Conservation (phyloP, 2,797 vertebrate genomes). For the Sternotherus odoratus region DNA sequence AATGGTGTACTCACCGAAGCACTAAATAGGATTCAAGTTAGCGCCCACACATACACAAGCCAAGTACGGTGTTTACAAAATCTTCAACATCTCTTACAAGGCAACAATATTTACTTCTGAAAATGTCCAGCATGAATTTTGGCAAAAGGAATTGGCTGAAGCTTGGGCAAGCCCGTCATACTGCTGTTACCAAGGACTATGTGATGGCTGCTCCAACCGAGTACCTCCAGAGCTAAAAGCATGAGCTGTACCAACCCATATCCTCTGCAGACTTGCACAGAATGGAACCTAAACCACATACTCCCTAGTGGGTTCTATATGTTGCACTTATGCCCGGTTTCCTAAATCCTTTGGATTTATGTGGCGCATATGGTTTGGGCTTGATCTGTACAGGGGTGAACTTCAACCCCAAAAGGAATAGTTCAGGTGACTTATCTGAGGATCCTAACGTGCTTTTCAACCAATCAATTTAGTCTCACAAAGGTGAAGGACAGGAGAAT, state of each 20-base stretch:
- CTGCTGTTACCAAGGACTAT: fast-evolving
- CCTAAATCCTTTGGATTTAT: background rate
- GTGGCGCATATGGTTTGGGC: background rate
- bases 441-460: background rate
- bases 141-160: background rate
- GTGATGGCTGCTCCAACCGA: background rate
- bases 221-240: background rate
- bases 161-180: background rate
- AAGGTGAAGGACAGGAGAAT: background rate
- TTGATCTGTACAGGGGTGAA: background rate
- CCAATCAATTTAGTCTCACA: background rate
- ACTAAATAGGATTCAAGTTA: background rate
- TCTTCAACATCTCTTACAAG: background rate
- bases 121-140: background rate
- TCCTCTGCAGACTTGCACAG: background rate
- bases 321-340: background rate
- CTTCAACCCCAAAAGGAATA: background rate
- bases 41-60: fast-evolving
- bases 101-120: fast-evolving
- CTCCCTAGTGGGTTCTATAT: background rate
- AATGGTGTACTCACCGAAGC: background rate
- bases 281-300: background rate
- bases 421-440: background rate
- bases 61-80: background rate
- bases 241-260: background rate